Base-by-base conservation (phyloP, 2,797 vertebrate species). In the Ceryle rudis region DNA sequence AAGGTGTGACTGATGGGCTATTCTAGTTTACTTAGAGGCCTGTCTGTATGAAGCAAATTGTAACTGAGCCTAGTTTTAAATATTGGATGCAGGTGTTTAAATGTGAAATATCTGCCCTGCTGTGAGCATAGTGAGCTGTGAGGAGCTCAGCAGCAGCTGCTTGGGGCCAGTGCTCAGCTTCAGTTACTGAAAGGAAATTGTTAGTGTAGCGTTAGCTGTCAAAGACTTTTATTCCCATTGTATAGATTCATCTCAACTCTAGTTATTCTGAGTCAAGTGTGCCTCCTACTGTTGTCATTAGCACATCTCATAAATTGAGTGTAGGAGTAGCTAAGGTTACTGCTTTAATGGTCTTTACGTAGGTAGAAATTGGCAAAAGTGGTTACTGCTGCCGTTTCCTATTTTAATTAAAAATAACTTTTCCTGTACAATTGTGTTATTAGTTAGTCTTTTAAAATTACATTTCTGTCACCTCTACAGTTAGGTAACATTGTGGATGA, bases 281-380 rank as follows among this genome's bases (percentile, higher is more conserved):
- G 94, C 95, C 93, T 96, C 95, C 96, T 95, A 21, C 94, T 95
- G 96, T 96, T 94, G 85, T 93, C 81, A 37, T 86, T 94, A 94
- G 90, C 64, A 67, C 82, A 86, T 90, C 66, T 95, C 73, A 28
- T 69, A 79, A 95, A 65, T 62, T 11, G 60, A 33, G 37, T 47
- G 25, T 29, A 74, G 49, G 26, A 47, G 26, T 69, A 51, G 61
- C 71, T 86, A 88, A 31, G 33, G 41, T 82, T 94, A n/a, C 42
- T 77, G 64, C 70, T 75, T 83, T 67, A 73, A 89, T 60, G 37
- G 14, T 29, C 46, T 80, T 77, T 18, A 88, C 60, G n/a, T 49
- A 87, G 49, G 29, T n/a, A 60, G 51, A 66, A 17, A 3, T 66
- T 67, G 37, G 14, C 66, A 84, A 10, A 81, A 84, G 42, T 17